Base-by-base conservation (phyloP, 2,888 invertebrate genomes). In the Sminthurinus aureus region DNA sequence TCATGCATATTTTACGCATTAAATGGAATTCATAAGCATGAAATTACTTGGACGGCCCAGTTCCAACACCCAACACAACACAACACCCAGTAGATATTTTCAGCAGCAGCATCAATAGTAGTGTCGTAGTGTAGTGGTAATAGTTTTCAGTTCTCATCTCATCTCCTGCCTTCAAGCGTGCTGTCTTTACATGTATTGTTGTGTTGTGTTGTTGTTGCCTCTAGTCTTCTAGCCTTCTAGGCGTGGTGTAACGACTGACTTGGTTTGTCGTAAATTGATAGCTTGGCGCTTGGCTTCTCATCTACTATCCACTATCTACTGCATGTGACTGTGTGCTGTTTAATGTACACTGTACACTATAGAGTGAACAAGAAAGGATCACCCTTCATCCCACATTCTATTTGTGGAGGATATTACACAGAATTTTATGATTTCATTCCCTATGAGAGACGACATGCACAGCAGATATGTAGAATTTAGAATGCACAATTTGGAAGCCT, bases 1-100 rank as follows among this genome's bases (percentile, higher is more conserved):
- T 75, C 75, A 75, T 75, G 75, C 50, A 75, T 75, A 75, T 75
- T 75, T 75, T 75, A 75, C 12, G 52, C 52, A 75, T 75, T 75
- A 75, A 75, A 75, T 51, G 75, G 51, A 11, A 51, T 18, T 58
- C 58, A 58, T 13, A 58, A 58, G 15, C 58, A 58, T 58, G 58
- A 58, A 58, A 58, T 58, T 58, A 58, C 58, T 18, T 15, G 58
- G 58, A 58, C 58, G 58, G 58, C 58, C 58, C 58, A 58, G 58
- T 58, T 58, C 38, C 38, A 38, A 38, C 38, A 38, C 38, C 6
- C 38, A 6, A 38, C 38, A 38, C 38, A 58, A 15, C 58, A n/a
- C n/a, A n/a, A n/a, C n/a, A n/a, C n/a, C n/a, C n/a, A n/a, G n/a
- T n/a, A n/a, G n/a, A n/a, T n/a, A n/a, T 58, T 18, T 58, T 58